Evolutionary conservation across 2,888 invertebrate genomes (phyloP).

Genomic region (Exephanes ischioxanthus): DNA sequence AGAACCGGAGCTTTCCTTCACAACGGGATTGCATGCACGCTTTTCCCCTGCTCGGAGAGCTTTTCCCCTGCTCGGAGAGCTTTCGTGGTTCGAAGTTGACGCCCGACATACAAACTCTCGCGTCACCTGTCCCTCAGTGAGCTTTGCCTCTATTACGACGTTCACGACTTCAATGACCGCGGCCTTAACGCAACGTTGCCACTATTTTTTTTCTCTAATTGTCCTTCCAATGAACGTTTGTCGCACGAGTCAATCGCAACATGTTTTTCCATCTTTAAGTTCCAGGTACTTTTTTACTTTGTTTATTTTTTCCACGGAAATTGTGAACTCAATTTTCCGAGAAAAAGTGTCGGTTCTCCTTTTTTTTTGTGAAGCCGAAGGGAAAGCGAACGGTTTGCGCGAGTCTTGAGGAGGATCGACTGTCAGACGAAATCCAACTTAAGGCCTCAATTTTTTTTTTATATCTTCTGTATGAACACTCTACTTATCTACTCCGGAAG

Average conservation of each 20-base stretch:
- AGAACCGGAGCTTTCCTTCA: conserved; percentile 9
- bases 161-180: neutral
- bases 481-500: no score
- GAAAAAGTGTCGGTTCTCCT: no score
- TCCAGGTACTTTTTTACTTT: no score
- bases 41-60: neutral
- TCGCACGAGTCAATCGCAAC: neutral
- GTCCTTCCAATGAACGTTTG: neutral
- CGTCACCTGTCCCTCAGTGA: neutral
- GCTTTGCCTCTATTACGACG: conserved; percentile 6
- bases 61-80: neutral
- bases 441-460: no score
- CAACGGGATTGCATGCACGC: neutral
- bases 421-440: no score
- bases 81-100: neutral
- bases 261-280: no score
- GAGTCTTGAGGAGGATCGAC: no score
- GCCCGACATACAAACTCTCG: neutral
- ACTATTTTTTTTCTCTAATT: neutral
- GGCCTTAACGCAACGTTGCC: neutral
- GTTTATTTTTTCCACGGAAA: no score
- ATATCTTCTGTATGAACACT: no score
- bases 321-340: no score
- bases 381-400: no score
- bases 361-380: no score